phyloP scores from a whole-genome alignment of 2,888 invertebrate species.

The Drosophila meridiana region DNA sequence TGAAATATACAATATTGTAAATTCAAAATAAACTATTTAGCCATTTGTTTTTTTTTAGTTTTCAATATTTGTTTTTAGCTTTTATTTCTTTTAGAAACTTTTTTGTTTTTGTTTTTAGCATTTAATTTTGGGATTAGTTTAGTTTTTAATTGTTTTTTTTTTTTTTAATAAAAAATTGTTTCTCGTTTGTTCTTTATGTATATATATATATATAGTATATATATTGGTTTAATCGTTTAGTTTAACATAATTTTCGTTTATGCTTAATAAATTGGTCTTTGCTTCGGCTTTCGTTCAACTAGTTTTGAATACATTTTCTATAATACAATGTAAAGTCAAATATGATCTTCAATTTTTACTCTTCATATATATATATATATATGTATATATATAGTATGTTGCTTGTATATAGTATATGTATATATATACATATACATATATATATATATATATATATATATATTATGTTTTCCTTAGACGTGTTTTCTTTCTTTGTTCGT shows the following conservation, averaged over 20 bases:
- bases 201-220: conserved; percentile 2
- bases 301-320: conserved; percentile 68
- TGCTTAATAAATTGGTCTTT: conserved; percentile 78
- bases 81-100: conserved; percentile 69
- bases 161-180: conserved; percentile 69
- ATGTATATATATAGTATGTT: conserved; percentile 26
- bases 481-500: conserved; percentile 1
- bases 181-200: conserved; percentile 30
- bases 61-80: conserved; percentile 30
- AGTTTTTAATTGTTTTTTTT: conserved; percentile 31
- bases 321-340: conserved; percentile 77
- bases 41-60: conserved; percentile 20
- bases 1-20: conserved; percentile 77
- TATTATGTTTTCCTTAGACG: neutral
- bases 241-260: conserved; percentile 70
- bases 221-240: conserved; percentile 54
- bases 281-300: conserved; percentile 77
- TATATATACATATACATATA: conserved; percentile 3
- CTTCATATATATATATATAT: conserved; percentile 34
- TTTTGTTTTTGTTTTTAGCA: conserved; percentile 21
- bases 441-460: conserved; percentile 16
- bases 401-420: conserved; percentile 43
- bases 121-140: conserved; percentile 52
- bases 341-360: conserved; percentile 59
- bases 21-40: conserved; percentile 75